Percentiles rank a stretch among this genome's conserved stretches.
Conservation (phyloP, 2,797 vertebrate species). For the Melopsittacus undulatus region DNA sequence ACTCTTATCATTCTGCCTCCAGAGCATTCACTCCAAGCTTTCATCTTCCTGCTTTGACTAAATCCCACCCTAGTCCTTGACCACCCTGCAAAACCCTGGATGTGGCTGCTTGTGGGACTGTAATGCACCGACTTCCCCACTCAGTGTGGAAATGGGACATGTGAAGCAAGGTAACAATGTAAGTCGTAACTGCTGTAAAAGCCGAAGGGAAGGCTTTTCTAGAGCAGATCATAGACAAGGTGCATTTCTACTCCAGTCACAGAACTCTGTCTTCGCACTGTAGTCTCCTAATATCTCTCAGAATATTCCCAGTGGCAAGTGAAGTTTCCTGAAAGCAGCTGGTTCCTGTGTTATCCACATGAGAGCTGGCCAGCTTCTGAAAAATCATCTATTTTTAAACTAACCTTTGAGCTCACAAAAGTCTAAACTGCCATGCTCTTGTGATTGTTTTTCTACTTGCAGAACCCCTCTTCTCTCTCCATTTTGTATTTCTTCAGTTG, state of each 20-base stretch:
- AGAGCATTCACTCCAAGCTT: background rate
- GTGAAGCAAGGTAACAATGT: background rate
- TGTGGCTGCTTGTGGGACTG: background rate
- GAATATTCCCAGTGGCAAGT: background rate
- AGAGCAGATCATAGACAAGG: background rate
- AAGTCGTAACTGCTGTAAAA: background rate
- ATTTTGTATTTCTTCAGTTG: background rate
- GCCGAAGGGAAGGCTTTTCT: background rate
- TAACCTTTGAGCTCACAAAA: slow-evolving; percentile 6
- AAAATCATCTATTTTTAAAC: slow-evolving; percentile 13
- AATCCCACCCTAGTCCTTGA: background rate
- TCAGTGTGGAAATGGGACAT: background rate
- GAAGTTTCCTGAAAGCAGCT: background rate
- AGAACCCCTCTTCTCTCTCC: background rate
- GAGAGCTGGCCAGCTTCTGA: background rate
- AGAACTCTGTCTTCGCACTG: background rate
- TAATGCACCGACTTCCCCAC: fast-evolving
- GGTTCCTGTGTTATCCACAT: background rate
- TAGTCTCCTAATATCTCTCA: background rate
- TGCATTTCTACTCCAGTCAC: background rate
- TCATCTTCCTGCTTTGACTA: background rate
- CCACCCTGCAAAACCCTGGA: background rate
- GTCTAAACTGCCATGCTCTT: background rate
- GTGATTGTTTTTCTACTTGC: background rate
- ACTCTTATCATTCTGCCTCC: background rate